Percentiles rank a stretch among this genome's conserved stretches.
Evolutionary conservation across 1,140 invertebrate species (phyloP).

Genomic region (Vanessa atalanta): DNA sequence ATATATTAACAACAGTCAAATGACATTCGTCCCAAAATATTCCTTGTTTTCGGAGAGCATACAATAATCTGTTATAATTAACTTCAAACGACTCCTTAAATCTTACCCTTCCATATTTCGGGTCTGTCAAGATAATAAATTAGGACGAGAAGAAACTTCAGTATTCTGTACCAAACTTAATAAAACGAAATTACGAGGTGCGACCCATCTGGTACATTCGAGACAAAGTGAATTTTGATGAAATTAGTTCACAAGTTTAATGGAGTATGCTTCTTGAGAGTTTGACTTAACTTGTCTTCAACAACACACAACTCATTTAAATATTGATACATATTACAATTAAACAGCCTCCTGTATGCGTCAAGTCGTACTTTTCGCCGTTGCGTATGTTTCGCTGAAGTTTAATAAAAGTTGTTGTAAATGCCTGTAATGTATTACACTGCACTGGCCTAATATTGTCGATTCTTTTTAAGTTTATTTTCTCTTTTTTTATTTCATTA

Average conservation of each 20-base stretch:
- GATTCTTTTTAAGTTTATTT: too few relatives aligned
- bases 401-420: background rate
- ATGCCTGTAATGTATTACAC: too few relatives aligned
- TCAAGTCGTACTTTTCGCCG: background rate
- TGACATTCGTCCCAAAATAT: background rate
- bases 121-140: conserved; percentile 42
- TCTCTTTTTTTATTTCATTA: too few relatives aligned
- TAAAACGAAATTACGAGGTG: conserved; percentile 74
- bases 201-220: conserved; percentile 66
- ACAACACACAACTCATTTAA: conserved; percentile 37
- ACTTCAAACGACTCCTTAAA: conserved; percentile 23
- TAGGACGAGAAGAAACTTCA: conserved; percentile 69
- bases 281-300: conserved; percentile 47
- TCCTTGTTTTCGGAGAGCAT: background rate
- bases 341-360: conserved; percentile 10
- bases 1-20: background rate
- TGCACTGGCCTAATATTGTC: too few relatives aligned
- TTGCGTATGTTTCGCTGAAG: background rate
- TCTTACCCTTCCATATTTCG: conserved; percentile 28
- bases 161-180: conserved; percentile 69
- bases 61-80: conserved; percentile 21
- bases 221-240: conserved; percentile 76
- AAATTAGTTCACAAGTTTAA: conserved; percentile 75
- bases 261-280: conserved; percentile 57
- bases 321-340: conserved; percentile 31